Conservation (phyloP, 2,888 invertebrate species). For the Tricholauxania praeusta region DNA sequence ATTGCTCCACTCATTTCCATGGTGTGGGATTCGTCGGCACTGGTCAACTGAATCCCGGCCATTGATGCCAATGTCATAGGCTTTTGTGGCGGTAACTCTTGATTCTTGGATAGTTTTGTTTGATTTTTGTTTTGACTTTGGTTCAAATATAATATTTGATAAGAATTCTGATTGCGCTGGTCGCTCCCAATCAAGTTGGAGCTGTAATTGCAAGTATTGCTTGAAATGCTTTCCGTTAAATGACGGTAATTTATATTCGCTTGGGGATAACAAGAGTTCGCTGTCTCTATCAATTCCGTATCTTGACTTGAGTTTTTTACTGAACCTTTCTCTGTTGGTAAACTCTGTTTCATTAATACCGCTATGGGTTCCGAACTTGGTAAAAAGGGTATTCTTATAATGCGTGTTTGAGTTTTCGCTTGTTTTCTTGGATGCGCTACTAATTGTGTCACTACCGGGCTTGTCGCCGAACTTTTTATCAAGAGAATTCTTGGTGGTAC, state of each 20-base stretch:
- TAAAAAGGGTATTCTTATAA: constrained; percentile 64
- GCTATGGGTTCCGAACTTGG: constrained; percentile 57
- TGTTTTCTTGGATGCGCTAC: not conserved
- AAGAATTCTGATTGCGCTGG: not conserved
- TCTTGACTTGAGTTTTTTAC: constrained; percentile 49
- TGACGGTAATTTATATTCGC: constrained; percentile 6
- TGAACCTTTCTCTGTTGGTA: constrained; percentile 48
- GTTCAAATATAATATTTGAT: not conserved
- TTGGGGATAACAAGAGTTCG: not conserved
- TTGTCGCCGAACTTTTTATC: constrained; percentile 14
- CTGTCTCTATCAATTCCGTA: constrained; percentile 46
- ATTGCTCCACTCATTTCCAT: constrained; percentile 66
- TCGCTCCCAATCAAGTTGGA: constrained; percentile 15
- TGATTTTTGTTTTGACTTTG: constrained; percentile 6
- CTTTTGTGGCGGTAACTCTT: constrained; percentile 35
- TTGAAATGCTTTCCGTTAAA: constrained; percentile 1
- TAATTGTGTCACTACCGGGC: not conserved
- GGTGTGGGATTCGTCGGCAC: constrained; percentile 56
- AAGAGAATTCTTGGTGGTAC: constrained; percentile 25
- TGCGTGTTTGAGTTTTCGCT: constrained; percentile 52
- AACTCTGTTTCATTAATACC: constrained; percentile 54
- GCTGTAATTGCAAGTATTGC: not conserved
- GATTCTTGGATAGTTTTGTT: constrained; percentile 39
- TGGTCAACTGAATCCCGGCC: constrained; percentile 64
- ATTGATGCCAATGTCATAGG: constrained; percentile 57